Evolutionary conservation across 2,113 vertebrate genomes (phyloP).

Genomic region (Prochilodus magdalenae): DNA sequence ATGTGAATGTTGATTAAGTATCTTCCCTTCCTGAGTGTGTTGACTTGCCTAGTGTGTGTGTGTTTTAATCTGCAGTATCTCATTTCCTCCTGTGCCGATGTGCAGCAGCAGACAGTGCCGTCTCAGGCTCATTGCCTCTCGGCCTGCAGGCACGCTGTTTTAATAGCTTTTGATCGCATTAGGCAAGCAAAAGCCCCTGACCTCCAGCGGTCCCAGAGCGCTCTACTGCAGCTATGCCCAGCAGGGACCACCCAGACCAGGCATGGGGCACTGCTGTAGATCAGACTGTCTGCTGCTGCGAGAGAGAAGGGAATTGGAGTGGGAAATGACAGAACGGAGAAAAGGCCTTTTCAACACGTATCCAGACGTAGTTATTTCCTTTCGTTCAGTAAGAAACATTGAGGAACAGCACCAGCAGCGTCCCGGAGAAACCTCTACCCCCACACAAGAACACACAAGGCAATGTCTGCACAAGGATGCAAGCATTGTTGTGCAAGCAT

Average conservation of each 20-base stretch:
- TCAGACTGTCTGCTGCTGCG: background rate
- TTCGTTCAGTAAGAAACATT: too few species aligned
- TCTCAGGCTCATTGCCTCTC: constrained; percentile 53
- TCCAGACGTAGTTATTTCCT: too few species aligned
- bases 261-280: background rate
- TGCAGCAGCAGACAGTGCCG: constrained; percentile 25
- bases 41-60: background rate
- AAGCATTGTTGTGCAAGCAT: too few species aligned
- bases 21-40: too few species aligned
- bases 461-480: too few species aligned
- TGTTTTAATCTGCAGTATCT: constrained; percentile 25
- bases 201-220: constrained; percentile 29
- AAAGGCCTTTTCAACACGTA: too few species aligned
- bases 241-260: background rate
- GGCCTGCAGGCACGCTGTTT: constrained; percentile 36
- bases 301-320: background rate
- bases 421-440: too few species aligned
- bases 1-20: too few species aligned
- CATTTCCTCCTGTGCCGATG: constrained; percentile 13
- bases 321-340: background rate
- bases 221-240: constrained; percentile 32
- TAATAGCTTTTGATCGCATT: constrained; percentile 45
- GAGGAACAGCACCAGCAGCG: too few species aligned
- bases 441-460: too few species aligned
- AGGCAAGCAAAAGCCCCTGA: constrained; percentile 37